phyloP scores from a whole-genome alignment of 2,113 vertebrate species.

The Fregetta grallaria region DNA sequence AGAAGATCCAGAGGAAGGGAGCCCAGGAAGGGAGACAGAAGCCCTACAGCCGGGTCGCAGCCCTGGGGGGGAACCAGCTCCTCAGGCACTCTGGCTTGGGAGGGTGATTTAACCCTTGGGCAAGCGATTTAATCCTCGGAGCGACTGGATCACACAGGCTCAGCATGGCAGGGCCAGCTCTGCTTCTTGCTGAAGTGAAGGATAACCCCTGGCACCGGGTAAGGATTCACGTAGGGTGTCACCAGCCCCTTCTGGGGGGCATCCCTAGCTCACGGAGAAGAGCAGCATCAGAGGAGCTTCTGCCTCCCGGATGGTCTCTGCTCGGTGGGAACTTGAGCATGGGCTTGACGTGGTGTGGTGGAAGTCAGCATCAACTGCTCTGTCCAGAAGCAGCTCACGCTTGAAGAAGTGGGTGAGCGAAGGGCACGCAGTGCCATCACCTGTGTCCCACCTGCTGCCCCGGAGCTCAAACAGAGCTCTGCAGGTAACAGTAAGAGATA shows the following conservation, averaged over 20 bases:
- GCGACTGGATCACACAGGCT: accelerated
- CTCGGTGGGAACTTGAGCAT: accelerated
- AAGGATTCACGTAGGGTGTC: neutral
- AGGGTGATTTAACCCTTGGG: neutral
- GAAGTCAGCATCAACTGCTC: neutral
- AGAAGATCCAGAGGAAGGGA: neutral
- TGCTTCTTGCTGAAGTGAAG: neutral
- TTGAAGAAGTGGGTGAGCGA: accelerated
- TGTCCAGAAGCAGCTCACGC: neutral
- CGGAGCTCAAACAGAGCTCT: neutral
- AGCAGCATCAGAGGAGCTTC: neutral
- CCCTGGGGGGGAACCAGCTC: neutral
- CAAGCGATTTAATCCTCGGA: neutral
- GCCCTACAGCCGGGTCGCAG: neutral
- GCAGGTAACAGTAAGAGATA: neutral
- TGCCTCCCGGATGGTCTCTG: neutral
- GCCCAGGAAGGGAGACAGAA: neutral
- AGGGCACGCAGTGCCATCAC: neutral
- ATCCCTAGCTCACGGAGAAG: neutral
- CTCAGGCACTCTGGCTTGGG: neutral
- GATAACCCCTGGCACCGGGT: neutral
- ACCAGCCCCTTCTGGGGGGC: neutral
- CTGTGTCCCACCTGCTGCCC: neutral
- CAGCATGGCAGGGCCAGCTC: neutral
- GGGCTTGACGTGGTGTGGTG: accelerated